These are phyloP conservation scores for Urocitellus parryii DNA, from an alignment of 2,113 vertebrate species.

Conservation along the genomic window DNA sequence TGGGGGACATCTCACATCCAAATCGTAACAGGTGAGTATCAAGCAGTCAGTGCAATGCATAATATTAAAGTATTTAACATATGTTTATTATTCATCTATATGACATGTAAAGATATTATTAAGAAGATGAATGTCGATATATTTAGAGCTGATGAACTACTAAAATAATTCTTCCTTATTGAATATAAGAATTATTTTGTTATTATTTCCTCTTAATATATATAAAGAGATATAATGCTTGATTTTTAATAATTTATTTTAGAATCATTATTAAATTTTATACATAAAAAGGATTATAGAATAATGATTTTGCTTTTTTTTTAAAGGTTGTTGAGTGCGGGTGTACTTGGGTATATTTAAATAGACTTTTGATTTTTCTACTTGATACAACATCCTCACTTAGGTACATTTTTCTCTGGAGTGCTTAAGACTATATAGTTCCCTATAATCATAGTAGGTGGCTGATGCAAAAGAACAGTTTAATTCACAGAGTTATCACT, in stretches of 20 bases:
- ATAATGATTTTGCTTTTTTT: not conserved
- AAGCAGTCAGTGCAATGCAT: not conserved
- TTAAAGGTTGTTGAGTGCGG: not conserved
- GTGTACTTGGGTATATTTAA: not conserved
- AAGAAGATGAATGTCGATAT: not conserved
- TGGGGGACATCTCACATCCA: too few species aligned
- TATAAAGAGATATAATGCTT: not conserved
- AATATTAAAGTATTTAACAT: not conserved
- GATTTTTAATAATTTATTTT: not conserved
- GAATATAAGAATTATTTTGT: not conserved
- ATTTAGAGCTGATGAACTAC: not conserved
- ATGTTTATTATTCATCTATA: not conserved
- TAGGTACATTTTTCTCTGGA: not conserved
- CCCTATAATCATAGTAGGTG: not conserved
- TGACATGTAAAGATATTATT: not conserved
- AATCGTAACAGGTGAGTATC: not conserved
- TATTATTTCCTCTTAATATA: not conserved
- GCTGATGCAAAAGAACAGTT: not conserved
- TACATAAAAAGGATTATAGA: not conserved
- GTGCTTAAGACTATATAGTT: not conserved
- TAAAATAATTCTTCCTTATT: not conserved
- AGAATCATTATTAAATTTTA: not conserved
- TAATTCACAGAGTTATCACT: not conserved
- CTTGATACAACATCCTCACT: not conserved
- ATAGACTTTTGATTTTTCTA: not conserved